Evolutionary conservation across 2,888 invertebrate species (phyloP).

Genomic region (Hetaerina titia): DNA sequence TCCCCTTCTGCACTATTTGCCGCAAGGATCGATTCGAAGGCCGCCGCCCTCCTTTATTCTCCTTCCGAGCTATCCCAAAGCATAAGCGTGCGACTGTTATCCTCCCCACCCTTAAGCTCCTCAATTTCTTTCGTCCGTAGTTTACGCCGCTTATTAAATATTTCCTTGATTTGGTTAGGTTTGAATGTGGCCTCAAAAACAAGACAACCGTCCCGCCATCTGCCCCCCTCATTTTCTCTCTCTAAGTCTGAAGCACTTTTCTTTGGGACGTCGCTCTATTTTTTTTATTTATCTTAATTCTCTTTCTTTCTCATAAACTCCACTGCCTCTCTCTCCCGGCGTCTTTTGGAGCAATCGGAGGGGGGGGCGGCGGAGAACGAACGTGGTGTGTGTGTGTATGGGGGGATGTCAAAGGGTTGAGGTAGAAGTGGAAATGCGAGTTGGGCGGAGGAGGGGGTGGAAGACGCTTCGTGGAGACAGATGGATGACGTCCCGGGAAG

Average conservation of each 20-base stretch:
- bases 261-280: not conserved
- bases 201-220: not conserved
- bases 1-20: not conserved
- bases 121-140: not conserved
- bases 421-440: not conserved
- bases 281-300: not conserved
- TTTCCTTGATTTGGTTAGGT: constrained; percentile 9
- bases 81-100: not conserved
- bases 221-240: not conserved
- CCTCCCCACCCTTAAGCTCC: not conserved
- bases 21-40: constrained; percentile 2
- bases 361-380: not conserved
- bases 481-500: not conserved
- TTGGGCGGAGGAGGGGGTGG: not conserved
- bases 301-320: not conserved
- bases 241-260: not conserved
- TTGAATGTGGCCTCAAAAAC: not conserved
- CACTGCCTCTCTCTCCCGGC: not conserved
- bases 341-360: not conserved
- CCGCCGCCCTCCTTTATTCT: constrained; percentile 10
- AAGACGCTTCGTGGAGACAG: not conserved
- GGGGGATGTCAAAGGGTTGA: not conserved
- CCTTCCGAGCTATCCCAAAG: not conserved
- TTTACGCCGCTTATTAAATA: not conserved
- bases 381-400: not conserved